Conservation (phyloP, 2,797 vertebrate species). For the Monodelphis domestica region DNA sequence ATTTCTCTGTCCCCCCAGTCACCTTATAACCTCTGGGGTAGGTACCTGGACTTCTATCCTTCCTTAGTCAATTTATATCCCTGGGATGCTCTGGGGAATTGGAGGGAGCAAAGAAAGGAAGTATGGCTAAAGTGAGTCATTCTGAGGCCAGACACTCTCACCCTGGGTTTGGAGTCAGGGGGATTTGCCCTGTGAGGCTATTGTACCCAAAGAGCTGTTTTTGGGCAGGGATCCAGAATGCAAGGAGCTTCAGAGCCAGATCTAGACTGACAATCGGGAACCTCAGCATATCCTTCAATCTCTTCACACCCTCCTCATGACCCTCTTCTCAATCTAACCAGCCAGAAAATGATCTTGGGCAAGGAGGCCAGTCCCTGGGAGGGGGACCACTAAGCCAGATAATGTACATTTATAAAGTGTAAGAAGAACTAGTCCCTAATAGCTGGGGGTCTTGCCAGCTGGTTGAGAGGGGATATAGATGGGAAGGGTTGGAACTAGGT, state of each 20-base stretch:
- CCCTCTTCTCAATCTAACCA: neutral
- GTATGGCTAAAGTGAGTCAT: neutral
- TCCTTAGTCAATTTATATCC: neutral
- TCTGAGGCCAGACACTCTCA: neutral
- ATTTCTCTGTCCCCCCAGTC: neutral
- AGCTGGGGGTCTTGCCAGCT: slow-evolving; percentile 30
- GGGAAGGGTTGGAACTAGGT: slow-evolving; percentile 1
- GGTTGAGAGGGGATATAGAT: slow-evolving; percentile 2
- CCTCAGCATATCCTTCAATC: neutral
- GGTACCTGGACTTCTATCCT: neutral
- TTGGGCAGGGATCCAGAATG: neutral
- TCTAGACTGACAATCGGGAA: neutral
- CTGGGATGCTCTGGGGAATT: neutral
- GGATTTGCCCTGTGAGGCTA: neutral
- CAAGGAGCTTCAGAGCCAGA: neutral
- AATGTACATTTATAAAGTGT: slow-evolving; percentile 60
- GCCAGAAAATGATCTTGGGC: neutral
- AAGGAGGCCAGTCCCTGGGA: slow-evolving; percentile 23
- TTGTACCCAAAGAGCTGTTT: neutral
- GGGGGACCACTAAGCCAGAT: slow-evolving; percentile 27
- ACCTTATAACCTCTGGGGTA: neutral
- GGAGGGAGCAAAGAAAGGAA: neutral
- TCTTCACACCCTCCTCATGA: neutral
- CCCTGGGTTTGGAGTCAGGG: neutral
- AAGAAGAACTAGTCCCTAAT: slow-evolving; percentile 57